phyloP scores from a whole-genome alignment of 2,113 vertebrate species.

The Bubalus kerabau region DNA sequence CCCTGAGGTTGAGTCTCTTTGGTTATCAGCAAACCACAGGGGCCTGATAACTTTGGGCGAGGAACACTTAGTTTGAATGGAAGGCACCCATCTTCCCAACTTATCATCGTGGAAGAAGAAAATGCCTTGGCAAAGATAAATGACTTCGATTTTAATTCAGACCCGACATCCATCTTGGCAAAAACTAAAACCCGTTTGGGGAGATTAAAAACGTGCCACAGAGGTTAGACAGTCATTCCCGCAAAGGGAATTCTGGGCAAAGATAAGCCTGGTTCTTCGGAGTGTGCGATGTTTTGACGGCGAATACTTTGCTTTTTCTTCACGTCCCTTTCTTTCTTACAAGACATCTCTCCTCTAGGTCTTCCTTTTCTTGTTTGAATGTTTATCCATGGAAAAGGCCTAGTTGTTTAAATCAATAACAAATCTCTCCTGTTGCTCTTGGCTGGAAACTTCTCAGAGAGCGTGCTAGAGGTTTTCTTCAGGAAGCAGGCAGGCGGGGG shows the following conservation, averaged over 20 bases:
- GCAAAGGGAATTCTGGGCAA: not conserved
- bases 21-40: slow-evolving; percentile 5
- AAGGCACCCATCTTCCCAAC: not conserved
- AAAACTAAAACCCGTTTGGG: slow-evolving; percentile 27
- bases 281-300: not conserved
- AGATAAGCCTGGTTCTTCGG: not conserved
- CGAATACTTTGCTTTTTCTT: not conserved
- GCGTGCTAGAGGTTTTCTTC: not conserved
- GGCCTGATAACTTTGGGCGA: not conserved
- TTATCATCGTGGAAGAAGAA: not conserved
- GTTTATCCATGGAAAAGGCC: not conserved
- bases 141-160: not conserved
- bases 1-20: not conserved
- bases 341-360: not conserved
- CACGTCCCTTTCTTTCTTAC: not conserved
- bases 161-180: slow-evolving; percentile 1
- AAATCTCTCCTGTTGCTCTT: not conserved
- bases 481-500: not conserved
- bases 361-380: not conserved
- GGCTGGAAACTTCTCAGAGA: not conserved
- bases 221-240: not conserved
- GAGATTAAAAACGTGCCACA: not conserved
- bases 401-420: not conserved
- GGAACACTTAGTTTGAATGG: not conserved
- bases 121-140: slow-evolving; percentile 34